These are phyloP conservation scores for Hydrophis major DNA, from an alignment of 2,797 vertebrate species.

Conservation along the genomic window DNA sequence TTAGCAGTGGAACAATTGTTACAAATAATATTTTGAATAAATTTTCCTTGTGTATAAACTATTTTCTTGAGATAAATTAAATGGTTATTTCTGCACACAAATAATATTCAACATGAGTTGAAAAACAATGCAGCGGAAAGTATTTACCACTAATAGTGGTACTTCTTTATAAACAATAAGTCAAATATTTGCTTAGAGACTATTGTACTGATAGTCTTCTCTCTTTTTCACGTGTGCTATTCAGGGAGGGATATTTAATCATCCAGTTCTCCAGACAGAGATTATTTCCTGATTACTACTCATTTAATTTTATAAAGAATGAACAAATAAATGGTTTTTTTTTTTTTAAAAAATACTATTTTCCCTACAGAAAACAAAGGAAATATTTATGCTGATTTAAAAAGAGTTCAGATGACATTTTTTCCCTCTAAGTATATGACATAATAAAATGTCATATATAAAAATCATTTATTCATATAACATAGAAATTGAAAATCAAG, in stretches of 20 bases:
- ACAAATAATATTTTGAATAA: constrained; percentile 7
- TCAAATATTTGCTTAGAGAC: constrained; percentile 53
- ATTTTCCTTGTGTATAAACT: background rate
- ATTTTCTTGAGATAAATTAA: constrained; percentile 29
- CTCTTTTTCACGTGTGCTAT: constrained; percentile 50
- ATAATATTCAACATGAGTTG: background rate
- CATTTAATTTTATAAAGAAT: constrained; percentile 42
- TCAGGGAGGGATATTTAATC: constrained; percentile 59
- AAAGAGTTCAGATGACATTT: background rate
- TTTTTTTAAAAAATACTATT: constrained; percentile 4
- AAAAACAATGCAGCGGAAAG: constrained; percentile 53
- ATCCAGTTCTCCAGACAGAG: constrained; percentile 45
- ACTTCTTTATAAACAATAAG: constrained; percentile 57
- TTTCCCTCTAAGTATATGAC: background rate
- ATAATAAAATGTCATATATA: background rate
- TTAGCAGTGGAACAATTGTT: constrained; percentile 2
- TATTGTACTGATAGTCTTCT: constrained; percentile 51
- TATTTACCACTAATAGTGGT: constrained; percentile 37
- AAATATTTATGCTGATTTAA: background rate
- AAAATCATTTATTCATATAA: background rate
- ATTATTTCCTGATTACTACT: constrained; percentile 53
- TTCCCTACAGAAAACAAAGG: constrained; percentile 14
- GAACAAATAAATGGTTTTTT: constrained; percentile 45
- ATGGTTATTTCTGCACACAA: constrained; percentile 6
- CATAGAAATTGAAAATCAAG: background rate